Evolutionary conservation across 1,140 invertebrate genomes (phyloP).

Genomic region (Thaumatotibia leucotreta): DNA sequence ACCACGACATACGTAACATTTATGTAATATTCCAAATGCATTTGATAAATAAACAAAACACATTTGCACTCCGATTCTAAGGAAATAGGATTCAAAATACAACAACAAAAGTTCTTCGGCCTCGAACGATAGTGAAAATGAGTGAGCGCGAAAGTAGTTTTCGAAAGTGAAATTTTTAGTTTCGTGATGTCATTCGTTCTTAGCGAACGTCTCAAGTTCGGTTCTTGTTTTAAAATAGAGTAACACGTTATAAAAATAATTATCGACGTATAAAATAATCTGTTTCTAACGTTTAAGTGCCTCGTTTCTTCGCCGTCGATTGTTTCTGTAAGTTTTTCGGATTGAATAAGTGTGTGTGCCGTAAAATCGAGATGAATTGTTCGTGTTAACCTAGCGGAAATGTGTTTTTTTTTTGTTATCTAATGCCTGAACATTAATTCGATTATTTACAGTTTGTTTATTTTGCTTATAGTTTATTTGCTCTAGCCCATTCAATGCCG

Average conservation of each 20-base stretch:
- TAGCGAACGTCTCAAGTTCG: conserved; percentile 15
- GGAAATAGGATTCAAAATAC: neutral
- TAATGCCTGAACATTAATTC: too few species aligned
- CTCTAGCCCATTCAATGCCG: too few species aligned
- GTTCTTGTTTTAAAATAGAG: neutral
- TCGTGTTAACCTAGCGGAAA: neutral
- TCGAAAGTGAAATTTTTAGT: conserved; percentile 56
- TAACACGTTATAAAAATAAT: neutral
- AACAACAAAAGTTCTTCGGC: neutral
- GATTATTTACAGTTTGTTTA: too few species aligned
- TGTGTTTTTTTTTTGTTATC: neutral
- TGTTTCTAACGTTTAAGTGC: neutral
- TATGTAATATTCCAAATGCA: conserved; percentile 2
- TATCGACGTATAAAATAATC: neutral
- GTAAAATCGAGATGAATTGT: neutral
- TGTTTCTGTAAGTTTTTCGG: neutral
- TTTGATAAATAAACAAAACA: neutral
- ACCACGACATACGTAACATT: neutral
- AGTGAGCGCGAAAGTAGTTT: conserved; percentile 42
- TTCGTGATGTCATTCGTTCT: conserved; percentile 43
- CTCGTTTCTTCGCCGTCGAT: neutral
- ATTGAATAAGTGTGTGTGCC: neutral
- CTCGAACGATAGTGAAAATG: conserved; percentile 52
- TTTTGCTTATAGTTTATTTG: too few species aligned
- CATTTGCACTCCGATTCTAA: neutral